Base-by-base conservation (phyloP, 2,888 invertebrate species). In the Sphaerophoria taeniata region DNA sequence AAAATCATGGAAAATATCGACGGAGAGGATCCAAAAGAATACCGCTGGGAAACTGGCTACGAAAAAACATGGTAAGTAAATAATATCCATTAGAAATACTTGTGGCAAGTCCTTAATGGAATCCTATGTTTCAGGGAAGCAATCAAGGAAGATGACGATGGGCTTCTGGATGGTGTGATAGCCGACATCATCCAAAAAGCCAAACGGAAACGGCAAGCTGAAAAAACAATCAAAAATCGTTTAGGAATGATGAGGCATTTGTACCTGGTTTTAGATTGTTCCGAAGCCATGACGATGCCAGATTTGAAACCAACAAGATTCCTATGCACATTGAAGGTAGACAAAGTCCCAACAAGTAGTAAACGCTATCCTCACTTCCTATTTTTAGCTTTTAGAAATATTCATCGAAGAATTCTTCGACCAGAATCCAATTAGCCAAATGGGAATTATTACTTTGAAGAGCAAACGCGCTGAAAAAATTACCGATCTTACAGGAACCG, bases 191-290 rank as follows among this genome's bases (percentile, higher is more conserved):
- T 99, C 71, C 97, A 97, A 90, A 96, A 96, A 90, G 97, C 98
- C 0, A 97, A 97, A 90, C 94, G 97, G 43, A 96, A 96, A 90
- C 93, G 96, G 0, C 95, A 95, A 83, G 93, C 94, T 45, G 94
- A 95, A 55, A 95, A 95, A 87, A 94, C 94, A 82, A 94, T 76
- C 9, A 79, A 97, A 87, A 95, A 97, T 55, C 95, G 98, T 76
- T 94, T 99, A 43, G 99, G 99, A 47, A 99, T 99, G 98, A 99
- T 99, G 99, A 94, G 99, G 61, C 99, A 99, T 92, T 92, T 99
- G 73, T 97, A 96, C 90, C 92, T 99, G 3, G 95, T 99, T 31
- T 92, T 99, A 3, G 99, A 99, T 92, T 96, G 97, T 90, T 99
- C 99, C 0, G 96, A 97, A 89, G 95, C 98, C 1, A 99, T 99